These are phyloP conservation scores for Armadillidium nasatum DNA, from an alignment of 1,140 invertebrate genomes.

Conservation along the genomic window DNA sequence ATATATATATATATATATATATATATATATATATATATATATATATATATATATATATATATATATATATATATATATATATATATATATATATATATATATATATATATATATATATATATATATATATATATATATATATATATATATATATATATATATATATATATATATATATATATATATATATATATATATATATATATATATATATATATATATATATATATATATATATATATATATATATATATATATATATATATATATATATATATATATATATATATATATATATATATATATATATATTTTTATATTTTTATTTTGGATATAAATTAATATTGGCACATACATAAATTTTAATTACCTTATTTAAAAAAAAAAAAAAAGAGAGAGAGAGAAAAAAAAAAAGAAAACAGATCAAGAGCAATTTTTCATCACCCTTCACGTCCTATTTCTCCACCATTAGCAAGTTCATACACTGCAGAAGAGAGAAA, in stretches of 20 bases:
- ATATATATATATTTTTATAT: too few species aligned
- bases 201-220: neutral
- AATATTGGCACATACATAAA: too few species aligned
- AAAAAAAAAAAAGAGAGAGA: too few species aligned
- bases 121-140: slow-evolving; percentile 13
- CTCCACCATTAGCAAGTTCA: slow-evolving; percentile 9
- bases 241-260: too few species aligned
- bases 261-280: too few species aligned
- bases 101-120: slow-evolving; percentile 6
- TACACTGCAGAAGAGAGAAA: slow-evolving; percentile 9
- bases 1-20: slow-evolving; percentile 15
- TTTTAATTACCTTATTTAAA: too few species aligned
- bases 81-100: slow-evolving; percentile 1
- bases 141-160: neutral
- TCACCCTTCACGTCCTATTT: neutral
- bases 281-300: too few species aligned
- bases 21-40: slow-evolving; percentile 13
- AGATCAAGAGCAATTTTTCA: slow-evolving; percentile 3
- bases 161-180: neutral
- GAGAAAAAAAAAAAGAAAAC: neutral
- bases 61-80: neutral
- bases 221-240: too few species aligned
- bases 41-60: neutral
- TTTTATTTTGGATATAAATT: too few species aligned
- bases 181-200: slow-evolving; percentile 11